Evolutionary conservation across 2,113 vertebrate species (phyloP).

Genomic region (Triplophysa dalaica): DNA sequence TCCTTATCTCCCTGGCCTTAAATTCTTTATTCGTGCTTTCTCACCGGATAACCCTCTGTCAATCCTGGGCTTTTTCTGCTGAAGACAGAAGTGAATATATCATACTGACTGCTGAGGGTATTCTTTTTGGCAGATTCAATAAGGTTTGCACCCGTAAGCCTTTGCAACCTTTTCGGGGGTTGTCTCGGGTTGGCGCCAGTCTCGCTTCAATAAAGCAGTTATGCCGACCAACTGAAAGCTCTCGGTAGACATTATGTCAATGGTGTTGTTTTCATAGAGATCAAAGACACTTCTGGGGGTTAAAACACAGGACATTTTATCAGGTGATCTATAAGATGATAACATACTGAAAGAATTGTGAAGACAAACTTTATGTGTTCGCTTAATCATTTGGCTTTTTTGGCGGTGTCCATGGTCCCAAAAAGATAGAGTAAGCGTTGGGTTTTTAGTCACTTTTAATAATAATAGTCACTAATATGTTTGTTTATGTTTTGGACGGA

Average conservation of each 20-base stretch:
- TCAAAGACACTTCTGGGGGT: background rate
- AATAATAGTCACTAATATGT: too few species aligned
- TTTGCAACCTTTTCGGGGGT: background rate
- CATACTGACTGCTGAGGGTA: background rate
- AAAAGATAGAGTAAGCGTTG: too few species aligned
- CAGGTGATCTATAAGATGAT: background rate
- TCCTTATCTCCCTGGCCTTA: conserved; percentile 28
- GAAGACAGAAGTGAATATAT: background rate
- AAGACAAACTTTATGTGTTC: background rate
- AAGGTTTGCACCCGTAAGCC: background rate
- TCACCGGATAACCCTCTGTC: background rate
- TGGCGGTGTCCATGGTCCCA: too few species aligned
- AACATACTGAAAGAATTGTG: conserved; percentile 6
- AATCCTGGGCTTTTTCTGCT: conserved; percentile 2
- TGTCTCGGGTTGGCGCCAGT: conserved; percentile 17
- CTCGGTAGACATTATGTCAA: conserved; percentile 17
- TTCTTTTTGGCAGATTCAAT: conserved; percentile 2
- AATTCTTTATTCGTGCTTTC: conserved; percentile 28
- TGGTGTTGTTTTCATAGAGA: conserved; percentile 14
- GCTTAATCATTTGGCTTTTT: too few species aligned
- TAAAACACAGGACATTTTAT: background rate
- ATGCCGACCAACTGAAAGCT: conserved; percentile 14
- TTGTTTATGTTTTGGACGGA: too few species aligned
- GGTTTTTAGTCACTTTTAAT: too few species aligned
- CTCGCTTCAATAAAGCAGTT: conserved; percentile 29